Evolutionary conservation across 1,140 invertebrate species (phyloP).

Genomic region (Heliconius eleuchia): DNA sequence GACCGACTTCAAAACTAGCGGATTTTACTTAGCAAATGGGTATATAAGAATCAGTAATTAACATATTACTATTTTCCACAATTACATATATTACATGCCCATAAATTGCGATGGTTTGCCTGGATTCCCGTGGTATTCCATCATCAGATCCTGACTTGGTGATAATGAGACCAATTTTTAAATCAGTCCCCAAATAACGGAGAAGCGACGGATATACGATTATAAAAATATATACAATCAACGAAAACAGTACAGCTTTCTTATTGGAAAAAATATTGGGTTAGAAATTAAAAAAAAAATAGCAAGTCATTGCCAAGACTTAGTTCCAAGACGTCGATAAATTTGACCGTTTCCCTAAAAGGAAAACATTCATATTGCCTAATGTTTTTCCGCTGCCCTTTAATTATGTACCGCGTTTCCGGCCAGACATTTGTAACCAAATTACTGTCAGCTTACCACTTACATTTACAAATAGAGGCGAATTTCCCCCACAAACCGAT

Average conservation of each 20-base stretch:
- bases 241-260: background rate
- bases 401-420: constrained; percentile 45
- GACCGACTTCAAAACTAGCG: too few relatives aligned
- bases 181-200: too few relatives aligned
- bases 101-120: too few relatives aligned
- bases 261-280: background rate
- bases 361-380: constrained; percentile 62
- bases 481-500: background rate
- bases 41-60: too few relatives aligned
- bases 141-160: too few relatives aligned
- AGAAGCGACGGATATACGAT: too few relatives aligned
- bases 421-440: constrained; percentile 16
- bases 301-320: background rate
- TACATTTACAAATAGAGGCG: constrained; percentile 13
- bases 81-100: too few relatives aligned
- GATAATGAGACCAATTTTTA: too few relatives aligned
- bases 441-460: constrained; percentile 8
- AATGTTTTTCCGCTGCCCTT: constrained; percentile 53
- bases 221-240: background rate
- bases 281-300: background rate
- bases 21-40: too few relatives aligned
- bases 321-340: background rate
- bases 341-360: constrained; percentile 20
- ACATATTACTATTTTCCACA: too few relatives aligned
- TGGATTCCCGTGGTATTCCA: too few relatives aligned